Percentiles rank a stretch among this genome's conserved stretches.
phyloP scores from a whole-genome alignment of 2,113 vertebrate species.

The Pomatostomus ruficeps region DNA sequence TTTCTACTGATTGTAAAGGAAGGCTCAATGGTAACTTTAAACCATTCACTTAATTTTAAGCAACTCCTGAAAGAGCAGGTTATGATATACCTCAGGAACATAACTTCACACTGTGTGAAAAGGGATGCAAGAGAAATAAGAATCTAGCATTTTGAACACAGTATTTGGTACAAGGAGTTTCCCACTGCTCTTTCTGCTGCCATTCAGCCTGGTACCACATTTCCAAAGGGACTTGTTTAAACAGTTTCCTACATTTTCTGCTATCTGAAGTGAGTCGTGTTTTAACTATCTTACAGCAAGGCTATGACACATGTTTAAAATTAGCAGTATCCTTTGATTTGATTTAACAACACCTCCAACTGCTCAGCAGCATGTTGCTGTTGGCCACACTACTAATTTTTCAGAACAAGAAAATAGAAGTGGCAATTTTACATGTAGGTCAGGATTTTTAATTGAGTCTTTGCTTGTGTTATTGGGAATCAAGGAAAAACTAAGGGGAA shows the following conservation, averaged over 20 bases:
- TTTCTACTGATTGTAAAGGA: not conserved
- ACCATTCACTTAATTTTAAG: not conserved
- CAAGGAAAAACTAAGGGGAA: not conserved
- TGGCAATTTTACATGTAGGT: not conserved
- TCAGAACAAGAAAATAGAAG: not conserved
- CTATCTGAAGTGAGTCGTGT: not conserved
- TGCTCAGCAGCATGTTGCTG: not conserved
- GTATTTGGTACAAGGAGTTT: not conserved
- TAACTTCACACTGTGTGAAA: not conserved
- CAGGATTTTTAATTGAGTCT: not conserved
- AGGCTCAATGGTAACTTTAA: not conserved
- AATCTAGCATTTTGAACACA: not conserved
- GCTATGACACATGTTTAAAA: not conserved
- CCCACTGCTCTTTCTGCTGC: not conserved
- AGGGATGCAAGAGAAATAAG: not conserved
- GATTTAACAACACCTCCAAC: not conserved
- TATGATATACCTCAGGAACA: not conserved
- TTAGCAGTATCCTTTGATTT: not conserved
- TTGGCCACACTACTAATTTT: not conserved
- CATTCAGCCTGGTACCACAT: not conserved
- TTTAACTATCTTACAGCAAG: not conserved
- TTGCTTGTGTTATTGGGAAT: not conserved
- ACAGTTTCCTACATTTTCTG: not conserved
- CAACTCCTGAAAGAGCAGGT: not conserved
- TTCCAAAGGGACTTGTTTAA: not conserved